Base-by-base conservation (phyloP, 1,140 invertebrate species). In the Leguminivora glycinivorella region DNA sequence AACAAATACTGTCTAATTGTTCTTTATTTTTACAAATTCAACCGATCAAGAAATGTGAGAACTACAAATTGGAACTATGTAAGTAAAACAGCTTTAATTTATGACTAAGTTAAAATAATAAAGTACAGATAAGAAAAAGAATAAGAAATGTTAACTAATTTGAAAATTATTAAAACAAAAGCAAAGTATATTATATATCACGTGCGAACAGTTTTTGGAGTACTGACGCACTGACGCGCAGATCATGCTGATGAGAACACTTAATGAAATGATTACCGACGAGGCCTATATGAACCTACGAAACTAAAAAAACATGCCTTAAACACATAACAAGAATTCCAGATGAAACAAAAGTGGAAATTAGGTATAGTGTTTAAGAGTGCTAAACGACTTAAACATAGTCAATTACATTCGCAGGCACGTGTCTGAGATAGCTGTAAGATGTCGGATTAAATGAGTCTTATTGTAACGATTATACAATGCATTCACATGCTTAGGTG, bases 401-500 rank as follows among this genome's bases (percentile, higher is more conserved):
- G 24, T 43, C 17, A 70, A 72, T 75, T 74, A 56, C 72, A 72
- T 75, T 70, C 68, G 60, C 75, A 79, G 70, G 43, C 34, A 68
- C 26, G 58, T 63, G n/a, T 29, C 24, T 24, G 22, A 68, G 24
- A 68, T 29, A 26, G 38, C 22, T 14, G 38, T 24, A 34, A 40
- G 14, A 29, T 31, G 29, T 29, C 26, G n/a, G 58, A 63, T 29
- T 63, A 17, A 17, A 63, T 63, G 58, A 63, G 4, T 63, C 66
- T 40, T 31, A 22, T 40, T 34, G 43, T 25, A 67, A 67, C 38
- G 34, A 67, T 24, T 34, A 43, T 67, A 67, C 66, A 67, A 56
- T 40, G 70, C 80, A 85, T 81, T 78, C 74, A 72, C 84, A 85
- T 85, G 83, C 83, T 75, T 60, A 77, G 79, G 79, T 84, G 81